phyloP scores from a whole-genome alignment of 2,888 invertebrate species.

The Cataglyphis cursor region DNA sequence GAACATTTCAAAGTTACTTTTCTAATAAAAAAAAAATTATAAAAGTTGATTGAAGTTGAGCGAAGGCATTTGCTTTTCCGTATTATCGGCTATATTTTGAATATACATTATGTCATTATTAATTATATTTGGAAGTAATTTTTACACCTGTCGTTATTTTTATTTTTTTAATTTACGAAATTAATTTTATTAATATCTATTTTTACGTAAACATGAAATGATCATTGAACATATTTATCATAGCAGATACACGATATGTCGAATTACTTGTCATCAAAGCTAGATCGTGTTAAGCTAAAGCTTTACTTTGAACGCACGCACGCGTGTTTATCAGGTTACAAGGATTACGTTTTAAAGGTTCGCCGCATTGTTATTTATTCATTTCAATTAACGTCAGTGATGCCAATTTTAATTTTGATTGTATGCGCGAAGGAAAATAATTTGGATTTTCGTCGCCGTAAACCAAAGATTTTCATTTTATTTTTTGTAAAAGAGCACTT shows the following conservation, averaged over 20 bases:
- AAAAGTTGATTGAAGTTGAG: background rate
- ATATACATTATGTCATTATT: background rate
- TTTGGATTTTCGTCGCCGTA: constrained; percentile 26
- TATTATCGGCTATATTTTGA: background rate
- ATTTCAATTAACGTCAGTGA: constrained; percentile 73
- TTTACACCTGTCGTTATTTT: background rate
- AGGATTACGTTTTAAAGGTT: constrained; percentile 70
- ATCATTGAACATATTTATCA: constrained; percentile 12
- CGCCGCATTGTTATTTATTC: constrained; percentile 73
- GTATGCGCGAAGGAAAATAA: background rate
- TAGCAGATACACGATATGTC: constrained; percentile 56
- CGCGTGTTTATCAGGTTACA: constrained; percentile 68
- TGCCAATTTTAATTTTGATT: constrained; percentile 40
- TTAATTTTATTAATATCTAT: background rate
- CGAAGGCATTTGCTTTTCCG: background rate
- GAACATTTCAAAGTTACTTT: constrained; percentile 10
- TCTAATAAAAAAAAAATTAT: background rate
- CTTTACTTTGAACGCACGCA: constrained; percentile 71
- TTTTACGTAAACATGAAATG: constrained; percentile 1
- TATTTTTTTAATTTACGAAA: background rate
- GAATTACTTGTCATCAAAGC: constrained; percentile 69
- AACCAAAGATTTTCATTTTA: background rate
- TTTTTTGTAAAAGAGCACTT: background rate
- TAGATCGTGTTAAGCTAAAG: constrained; percentile 70
- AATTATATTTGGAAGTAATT: background rate